These are phyloP conservation scores for Tuberolachnus salignus DNA, from an alignment of 2,888 invertebrate genomes.

Conservation along the genomic window DNA sequence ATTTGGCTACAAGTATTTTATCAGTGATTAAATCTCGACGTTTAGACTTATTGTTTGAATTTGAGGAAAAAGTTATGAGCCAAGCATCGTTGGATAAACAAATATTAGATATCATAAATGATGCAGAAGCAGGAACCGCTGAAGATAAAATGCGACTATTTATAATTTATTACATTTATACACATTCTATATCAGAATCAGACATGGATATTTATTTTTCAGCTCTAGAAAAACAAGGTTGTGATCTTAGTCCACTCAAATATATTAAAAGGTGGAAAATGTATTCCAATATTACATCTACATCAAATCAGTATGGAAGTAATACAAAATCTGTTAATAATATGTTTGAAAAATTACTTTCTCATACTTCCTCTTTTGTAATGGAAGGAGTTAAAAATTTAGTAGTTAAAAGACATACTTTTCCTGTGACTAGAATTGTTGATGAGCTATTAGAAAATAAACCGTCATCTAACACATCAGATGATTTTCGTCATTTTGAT, in stretches of 20 bases:
- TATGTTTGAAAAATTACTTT: slow-evolving; percentile 97
- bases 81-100: slow-evolving; percentile 81
- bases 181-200: slow-evolving; percentile 65
- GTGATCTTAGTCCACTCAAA: slow-evolving; percentile 83
- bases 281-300: slow-evolving; percentile 71
- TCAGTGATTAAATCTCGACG: slow-evolving; percentile 76
- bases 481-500: slow-evolving; percentile 91
- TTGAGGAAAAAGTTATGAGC: slow-evolving; percentile 97
- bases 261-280: slow-evolving; percentile 89
- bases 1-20: slow-evolving; percentile 83
- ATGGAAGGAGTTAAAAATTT: slow-evolving; percentile 99
- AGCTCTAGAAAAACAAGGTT: slow-evolving; percentile 79
- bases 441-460: slow-evolving; percentile 85
- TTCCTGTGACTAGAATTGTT: slow-evolving; percentile 91
- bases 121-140: slow-evolving; percentile 83
- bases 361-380: slow-evolving; percentile 96
- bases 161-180: slow-evolving; percentile 89
- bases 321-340: slow-evolving; percentile 93
- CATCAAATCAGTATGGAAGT: slow-evolving; percentile 81
- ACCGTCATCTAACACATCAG: slow-evolving; percentile 72
- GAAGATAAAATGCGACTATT: slow-evolving; percentile 94
- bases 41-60: slow-evolving; percentile 94
- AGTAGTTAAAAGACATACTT: slow-evolving; percentile 95
- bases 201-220: slow-evolving; percentile 84
- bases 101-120: slow-evolving; percentile 84